Percentiles rank a stretch among this genome's conserved stretches.
These are phyloP conservation scores for Teinopalpus imperialis DNA, from an alignment of 2,888 invertebrate genomes.

Conservation along the genomic window DNA sequence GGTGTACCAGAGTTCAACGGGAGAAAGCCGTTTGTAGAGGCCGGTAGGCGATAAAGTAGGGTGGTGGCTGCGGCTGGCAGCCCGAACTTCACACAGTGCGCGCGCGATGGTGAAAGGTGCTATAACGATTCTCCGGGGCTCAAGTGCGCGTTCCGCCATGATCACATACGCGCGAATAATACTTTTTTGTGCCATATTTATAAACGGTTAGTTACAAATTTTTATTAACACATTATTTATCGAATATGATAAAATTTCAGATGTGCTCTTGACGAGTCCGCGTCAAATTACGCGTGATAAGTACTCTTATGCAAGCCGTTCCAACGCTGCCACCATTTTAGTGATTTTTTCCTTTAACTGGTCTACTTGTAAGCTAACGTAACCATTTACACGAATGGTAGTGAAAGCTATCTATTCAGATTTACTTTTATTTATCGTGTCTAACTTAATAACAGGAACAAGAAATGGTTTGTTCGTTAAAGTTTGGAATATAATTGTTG, in stretches of 20 bases:
- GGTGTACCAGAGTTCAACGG: constrained; percentile 46
- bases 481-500: constrained; percentile 16
- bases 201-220: constrained; percentile 62
- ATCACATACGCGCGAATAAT: constrained; percentile 63
- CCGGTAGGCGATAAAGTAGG: constrained; percentile 52
- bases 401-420: constrained; percentile 60
- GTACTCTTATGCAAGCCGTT: constrained; percentile 70
- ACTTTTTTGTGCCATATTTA: constrained; percentile 65
- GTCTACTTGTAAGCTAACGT: constrained; percentile 45
- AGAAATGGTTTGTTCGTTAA: not conserved
- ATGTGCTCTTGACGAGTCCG: constrained; percentile 25
- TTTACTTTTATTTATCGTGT: constrained; percentile 30
- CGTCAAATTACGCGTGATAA: constrained; percentile 40
- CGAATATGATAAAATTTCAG: not conserved
- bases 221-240: constrained; percentile 27
- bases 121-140: constrained; percentile 56
- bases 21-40: constrained; percentile 70
- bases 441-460: constrained; percentile 1
- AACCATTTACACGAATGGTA: constrained; percentile 60
- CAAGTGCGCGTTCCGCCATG: constrained; percentile 55
- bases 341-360: constrained; percentile 44
- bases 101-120: constrained; percentile 75
- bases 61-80: constrained; percentile 35
- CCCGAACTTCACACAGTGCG: constrained; percentile 54
- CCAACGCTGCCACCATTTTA: constrained; percentile 34